Percentiles rank a stretch among this genome's conserved stretches.
These are phyloP conservation scores for Sebastiscus albofasciatus DNA, from an alignment of 2,797 vertebrate species.

Conservation along the genomic window DNA sequence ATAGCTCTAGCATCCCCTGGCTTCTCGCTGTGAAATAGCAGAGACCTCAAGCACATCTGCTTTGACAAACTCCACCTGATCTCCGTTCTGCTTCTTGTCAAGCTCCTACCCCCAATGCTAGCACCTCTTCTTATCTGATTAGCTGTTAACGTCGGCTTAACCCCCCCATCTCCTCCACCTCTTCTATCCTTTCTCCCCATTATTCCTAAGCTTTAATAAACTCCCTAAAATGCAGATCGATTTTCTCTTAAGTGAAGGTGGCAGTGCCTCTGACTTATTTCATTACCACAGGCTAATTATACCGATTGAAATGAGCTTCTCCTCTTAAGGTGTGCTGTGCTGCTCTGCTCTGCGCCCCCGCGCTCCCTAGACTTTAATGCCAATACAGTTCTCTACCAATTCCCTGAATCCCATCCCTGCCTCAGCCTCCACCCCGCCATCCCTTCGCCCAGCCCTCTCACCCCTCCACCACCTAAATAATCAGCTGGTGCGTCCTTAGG, in stretches of 20 bases:
- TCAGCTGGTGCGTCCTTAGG: conserved; percentile 73
- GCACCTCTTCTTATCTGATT: conserved; percentile 71
- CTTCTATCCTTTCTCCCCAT: conserved; percentile 70
- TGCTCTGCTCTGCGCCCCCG: conserved; percentile 58
- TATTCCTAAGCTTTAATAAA: conserved; percentile 87
- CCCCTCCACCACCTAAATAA: conserved; percentile 74
- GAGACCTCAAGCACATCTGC: conserved; percentile 22
- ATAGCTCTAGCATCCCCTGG: conserved; percentile 66
- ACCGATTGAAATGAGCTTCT: conserved; percentile 86
- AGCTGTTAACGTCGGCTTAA: conserved; percentile 81
- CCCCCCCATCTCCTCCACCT: conserved; percentile 46
- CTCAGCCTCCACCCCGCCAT: conserved; percentile 39
- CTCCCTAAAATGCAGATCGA: conserved; percentile 85
- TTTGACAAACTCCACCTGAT: conserved; percentile 54
- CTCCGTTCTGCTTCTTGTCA: conserved; percentile 52
- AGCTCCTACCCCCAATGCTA: conserved; percentile 35
- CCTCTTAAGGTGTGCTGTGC: conserved; percentile 81
- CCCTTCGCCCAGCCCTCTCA: conserved; percentile 37
- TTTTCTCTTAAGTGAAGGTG: conserved; percentile 88
- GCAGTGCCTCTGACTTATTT: conserved; percentile 87
- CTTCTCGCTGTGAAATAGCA: conserved; percentile 63
- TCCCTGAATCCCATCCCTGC: conserved; percentile 55
- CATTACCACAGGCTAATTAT: conserved; percentile 88
- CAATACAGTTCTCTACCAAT: conserved; percentile 67
- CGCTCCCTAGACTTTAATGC: conserved; percentile 67